Conservation (phyloP, 2,797 vertebrate species). For the Prionace glauca region DNA sequence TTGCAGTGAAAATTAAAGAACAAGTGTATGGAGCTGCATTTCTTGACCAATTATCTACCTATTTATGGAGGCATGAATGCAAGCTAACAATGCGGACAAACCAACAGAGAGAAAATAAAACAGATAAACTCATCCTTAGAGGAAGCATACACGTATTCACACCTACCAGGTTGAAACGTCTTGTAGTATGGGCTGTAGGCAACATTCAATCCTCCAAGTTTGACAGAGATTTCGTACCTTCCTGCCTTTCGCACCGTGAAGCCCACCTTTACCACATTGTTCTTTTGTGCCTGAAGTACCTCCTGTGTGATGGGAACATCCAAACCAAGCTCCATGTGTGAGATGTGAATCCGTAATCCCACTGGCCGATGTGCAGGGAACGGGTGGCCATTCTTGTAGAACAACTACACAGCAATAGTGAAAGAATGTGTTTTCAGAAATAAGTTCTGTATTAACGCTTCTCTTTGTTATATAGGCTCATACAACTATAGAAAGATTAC, state of each 20-base stretch:
- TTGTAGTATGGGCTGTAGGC: conserved; percentile 97
- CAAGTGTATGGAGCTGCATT: background rate
- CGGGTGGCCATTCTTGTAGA: conserved; percentile 94
- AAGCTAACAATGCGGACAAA: background rate
- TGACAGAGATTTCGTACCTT: conserved; percentile 88
- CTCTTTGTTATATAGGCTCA: background rate
- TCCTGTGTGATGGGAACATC: conserved; percentile 95
- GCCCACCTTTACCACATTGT: conserved; percentile 87
- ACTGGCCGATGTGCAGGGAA: conserved; percentile 85
- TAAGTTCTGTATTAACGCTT: background rate
- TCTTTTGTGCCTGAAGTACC: conserved; percentile 84
- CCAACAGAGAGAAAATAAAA: background rate
- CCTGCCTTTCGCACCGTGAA: conserved; percentile 96
- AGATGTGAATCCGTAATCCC: conserved; percentile 86
- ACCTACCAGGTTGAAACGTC: conserved; percentile 89
- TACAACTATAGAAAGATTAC: background rate
- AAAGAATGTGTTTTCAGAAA: background rate
- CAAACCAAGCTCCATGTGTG: conserved; percentile 85
- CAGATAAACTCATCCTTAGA: background rate
- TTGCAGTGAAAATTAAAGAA: background rate
- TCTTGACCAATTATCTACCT: background rate
- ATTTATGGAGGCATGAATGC: background rate
- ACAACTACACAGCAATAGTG: conserved; percentile 64
- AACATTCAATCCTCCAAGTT: conserved; percentile 88
- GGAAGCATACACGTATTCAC: conserved; percentile 33